Percentiles rank a stretch among this genome's conserved stretches.
Evolutionary conservation across 1,140 invertebrate species (phyloP).

Genomic region (Zaprionus camerounensis): DNA sequence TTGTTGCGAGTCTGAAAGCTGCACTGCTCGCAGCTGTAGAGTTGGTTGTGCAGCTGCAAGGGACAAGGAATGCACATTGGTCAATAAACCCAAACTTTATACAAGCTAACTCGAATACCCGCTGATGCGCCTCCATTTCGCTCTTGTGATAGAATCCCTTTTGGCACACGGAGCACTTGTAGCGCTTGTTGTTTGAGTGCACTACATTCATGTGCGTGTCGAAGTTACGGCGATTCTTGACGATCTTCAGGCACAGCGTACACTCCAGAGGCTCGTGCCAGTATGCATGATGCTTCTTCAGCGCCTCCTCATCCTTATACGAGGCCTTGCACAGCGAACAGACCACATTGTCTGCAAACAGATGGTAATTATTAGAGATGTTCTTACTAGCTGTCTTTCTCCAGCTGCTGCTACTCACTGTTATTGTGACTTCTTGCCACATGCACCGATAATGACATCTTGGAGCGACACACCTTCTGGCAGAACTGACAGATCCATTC

Average conservation of each 20-base stretch:
- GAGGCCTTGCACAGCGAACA: slow-evolving; percentile 63
- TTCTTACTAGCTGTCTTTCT: background rate
- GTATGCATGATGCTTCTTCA: slow-evolving; percentile 66
- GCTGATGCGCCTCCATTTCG: slow-evolving; percentile 70
- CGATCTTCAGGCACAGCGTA: slow-evolving; percentile 60
- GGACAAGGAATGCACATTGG: background rate
- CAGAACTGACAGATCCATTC: slow-evolving; percentile 77
- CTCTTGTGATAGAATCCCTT: slow-evolving; percentile 80
- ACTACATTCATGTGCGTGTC: slow-evolving; percentile 70
- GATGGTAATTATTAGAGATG: background rate
- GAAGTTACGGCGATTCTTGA: slow-evolving; percentile 73
- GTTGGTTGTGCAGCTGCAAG: slow-evolving; percentile 50
- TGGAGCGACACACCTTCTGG: slow-evolving; percentile 63
- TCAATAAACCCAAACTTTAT: background rate
- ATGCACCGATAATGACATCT: slow-evolving; percentile 81
- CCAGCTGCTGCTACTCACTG: slow-evolving; percentile 39
- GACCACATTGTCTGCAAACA: slow-evolving; percentile 63
- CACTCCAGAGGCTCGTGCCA: slow-evolving; percentile 69
- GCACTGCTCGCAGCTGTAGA: slow-evolving; percentile 63
- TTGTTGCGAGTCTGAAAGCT: slow-evolving; percentile 70
- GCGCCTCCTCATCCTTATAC: slow-evolving; percentile 60
- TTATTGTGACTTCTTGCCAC: slow-evolving; percentile 79
- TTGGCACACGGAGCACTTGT: slow-evolving; percentile 65
- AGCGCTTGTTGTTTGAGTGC: slow-evolving; percentile 73
- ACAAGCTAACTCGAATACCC: slow-evolving; percentile 15